Evolutionary conservation across 2,888 invertebrate genomes (phyloP).

Genomic region (Brenthis ino): DNA sequence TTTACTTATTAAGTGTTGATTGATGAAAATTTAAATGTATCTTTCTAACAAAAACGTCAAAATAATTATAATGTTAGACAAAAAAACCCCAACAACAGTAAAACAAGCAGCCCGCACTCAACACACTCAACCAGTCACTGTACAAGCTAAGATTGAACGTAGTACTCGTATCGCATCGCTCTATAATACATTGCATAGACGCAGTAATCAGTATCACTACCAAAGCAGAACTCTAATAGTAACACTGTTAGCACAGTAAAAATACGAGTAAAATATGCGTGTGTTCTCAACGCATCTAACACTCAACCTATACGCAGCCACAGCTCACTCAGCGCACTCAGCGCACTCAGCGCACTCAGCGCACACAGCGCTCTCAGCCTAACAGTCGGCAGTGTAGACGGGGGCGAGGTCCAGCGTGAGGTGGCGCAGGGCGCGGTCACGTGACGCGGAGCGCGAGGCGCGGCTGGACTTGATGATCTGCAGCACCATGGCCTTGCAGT

Average conservation of each 20-base stretch:
- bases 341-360: neutral
- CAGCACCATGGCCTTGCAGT: constrained; percentile 96
- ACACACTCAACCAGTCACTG: neutral
- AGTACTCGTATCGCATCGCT: no score
- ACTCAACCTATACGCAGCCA: neutral
- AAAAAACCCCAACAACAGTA: neutral
- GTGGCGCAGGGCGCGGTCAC: constrained; percentile 91
- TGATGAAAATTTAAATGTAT: neutral
- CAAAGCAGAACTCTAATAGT: no score
- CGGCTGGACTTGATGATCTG: constrained; percentile 96
- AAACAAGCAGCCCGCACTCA: constrained; percentile 13
- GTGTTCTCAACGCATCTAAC: no score
- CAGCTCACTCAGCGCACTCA: neutral
- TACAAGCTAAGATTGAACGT: neutral
- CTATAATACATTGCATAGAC: no score
- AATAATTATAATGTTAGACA: neutral
- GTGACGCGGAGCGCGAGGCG: constrained; percentile 90
- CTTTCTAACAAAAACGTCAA: neutral
- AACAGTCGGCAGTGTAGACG: constrained; percentile 85
- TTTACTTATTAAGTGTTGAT: neutral
- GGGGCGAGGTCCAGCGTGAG: constrained; percentile 92
- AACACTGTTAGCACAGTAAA: no score
- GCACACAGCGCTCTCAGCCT: constrained; percentile 35
- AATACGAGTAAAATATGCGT: no score
- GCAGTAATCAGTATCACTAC: no score